These are phyloP conservation scores for Salvelinus sp. DNA, from an alignment of 2,113 vertebrate species.

Conservation along the genomic window DNA sequence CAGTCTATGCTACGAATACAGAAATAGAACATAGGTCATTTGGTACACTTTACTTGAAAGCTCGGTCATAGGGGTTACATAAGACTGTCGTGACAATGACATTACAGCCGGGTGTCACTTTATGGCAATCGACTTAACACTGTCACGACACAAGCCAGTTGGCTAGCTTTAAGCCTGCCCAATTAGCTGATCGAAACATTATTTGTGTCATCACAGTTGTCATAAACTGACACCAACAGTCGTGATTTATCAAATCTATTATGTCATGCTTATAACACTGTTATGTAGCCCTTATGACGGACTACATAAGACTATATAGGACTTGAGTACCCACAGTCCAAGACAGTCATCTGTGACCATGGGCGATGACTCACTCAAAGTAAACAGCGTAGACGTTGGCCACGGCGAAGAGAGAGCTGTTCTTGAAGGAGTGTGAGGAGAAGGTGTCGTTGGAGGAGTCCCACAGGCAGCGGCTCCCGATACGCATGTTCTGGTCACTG, in stretches of 20 bases:
- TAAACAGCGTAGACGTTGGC: conserved; percentile 85
- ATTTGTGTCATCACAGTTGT: too few relatives aligned
- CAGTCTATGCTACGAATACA: too few relatives aligned
- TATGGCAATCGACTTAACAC: too few relatives aligned
- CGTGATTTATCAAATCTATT: neutral
- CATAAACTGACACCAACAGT: neutral
- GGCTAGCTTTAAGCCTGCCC: too few relatives aligned
- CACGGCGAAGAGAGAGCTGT: conserved; percentile 83
- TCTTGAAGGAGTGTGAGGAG: conserved; percentile 80
- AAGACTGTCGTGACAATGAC: too few relatives aligned
- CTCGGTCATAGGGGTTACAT: too few relatives aligned
- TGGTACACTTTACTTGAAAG: too few relatives aligned
- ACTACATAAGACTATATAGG: neutral
- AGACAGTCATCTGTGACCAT: neutral
- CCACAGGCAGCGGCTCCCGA: conserved; percentile 89
- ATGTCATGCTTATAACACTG: neutral
- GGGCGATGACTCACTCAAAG: conserved; percentile 72
- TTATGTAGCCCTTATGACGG: neutral
- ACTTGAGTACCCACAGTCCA: neutral
- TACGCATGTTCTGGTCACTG: conserved; percentile 76
- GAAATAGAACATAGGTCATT: too few relatives aligned
- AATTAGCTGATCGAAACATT: too few relatives aligned
- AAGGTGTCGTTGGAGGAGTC: conserved; percentile 77
- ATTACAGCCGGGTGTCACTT: too few relatives aligned
- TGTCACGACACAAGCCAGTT: too few relatives aligned